Conservation (phyloP, 2,888 invertebrate genomes). For the Chrysolina haemoptera region DNA sequence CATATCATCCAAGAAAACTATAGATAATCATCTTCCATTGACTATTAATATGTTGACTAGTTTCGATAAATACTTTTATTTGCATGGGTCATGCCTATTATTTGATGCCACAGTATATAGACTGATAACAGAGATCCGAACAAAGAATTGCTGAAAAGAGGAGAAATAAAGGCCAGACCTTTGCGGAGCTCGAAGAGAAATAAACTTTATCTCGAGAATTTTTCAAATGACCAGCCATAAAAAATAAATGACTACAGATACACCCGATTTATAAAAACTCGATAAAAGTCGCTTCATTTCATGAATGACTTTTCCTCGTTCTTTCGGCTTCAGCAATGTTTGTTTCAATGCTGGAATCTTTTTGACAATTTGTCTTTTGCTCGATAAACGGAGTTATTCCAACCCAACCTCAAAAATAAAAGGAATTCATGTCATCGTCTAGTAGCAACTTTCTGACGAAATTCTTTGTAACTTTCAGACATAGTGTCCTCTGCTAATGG, state of each 20-base stretch:
- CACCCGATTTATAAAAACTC: conserved; percentile 41
- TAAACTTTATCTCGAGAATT: conserved; percentile 32
- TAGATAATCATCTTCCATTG: neutral
- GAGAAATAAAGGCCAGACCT: conserved; percentile 14
- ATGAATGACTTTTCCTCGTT: conserved; percentile 40
- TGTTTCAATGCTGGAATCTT: conserved; percentile 30
- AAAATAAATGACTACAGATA: conserved; percentile 42
- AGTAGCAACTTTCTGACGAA: conserved; percentile 11
- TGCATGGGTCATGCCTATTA: neutral
- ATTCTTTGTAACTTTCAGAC: conserved; percentile 1
- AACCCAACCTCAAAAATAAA: conserved; percentile 36
- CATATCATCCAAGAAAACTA: neutral
- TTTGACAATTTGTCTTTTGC: conserved; percentile 37
- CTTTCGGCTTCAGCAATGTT: conserved; percentile 34
- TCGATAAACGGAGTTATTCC: conserved; percentile 27
- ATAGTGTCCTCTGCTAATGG: no score
- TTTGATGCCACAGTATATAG: neutral
- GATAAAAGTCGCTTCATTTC: conserved; percentile 41
- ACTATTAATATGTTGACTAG: neutral
- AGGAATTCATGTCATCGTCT: conserved; percentile 32
- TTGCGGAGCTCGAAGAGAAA: conserved; percentile 16
- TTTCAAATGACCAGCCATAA: conserved; percentile 36
- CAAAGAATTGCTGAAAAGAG: conserved; percentile 21
- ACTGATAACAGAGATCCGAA: neutral
- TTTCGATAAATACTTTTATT: neutral